Conservation (phyloP, 2,888 invertebrate genomes). For the Apoderus coryli region DNA sequence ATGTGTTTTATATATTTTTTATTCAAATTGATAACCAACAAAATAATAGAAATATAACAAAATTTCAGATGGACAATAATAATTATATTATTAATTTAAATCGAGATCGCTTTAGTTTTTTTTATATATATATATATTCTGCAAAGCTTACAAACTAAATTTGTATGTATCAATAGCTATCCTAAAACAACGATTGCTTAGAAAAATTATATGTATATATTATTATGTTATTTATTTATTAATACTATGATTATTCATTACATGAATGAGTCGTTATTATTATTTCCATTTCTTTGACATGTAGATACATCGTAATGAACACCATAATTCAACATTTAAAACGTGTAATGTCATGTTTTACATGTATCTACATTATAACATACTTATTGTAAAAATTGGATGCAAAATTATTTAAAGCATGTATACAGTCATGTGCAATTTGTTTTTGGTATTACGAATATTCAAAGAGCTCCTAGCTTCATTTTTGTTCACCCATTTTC, state of each 20-base stretch:
- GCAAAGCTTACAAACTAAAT: constrained; percentile 35
- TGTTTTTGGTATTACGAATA: constrained; percentile 20
- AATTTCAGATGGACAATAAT: constrained; percentile 25
- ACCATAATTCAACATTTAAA: constrained; percentile 18
- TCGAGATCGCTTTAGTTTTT: constrained; percentile 34
- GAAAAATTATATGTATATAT: constrained; percentile 36
- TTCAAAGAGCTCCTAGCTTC: too few relatives aligned
- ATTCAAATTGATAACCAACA: constrained; percentile 21
- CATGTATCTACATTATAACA: constrained; percentile 23
- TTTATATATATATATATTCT: too few relatives aligned
- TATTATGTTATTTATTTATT: too few relatives aligned
- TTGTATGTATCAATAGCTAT: constrained; percentile 34
- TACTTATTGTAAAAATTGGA: constrained; percentile 23
- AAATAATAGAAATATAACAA: constrained; percentile 23
- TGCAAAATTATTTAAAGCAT: constrained; percentile 33
- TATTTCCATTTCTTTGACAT: constrained; percentile 27
- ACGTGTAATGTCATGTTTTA: constrained; percentile 19
- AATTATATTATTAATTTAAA: constrained; percentile 27
- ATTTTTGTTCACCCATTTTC: too few relatives aligned
- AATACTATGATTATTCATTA: constrained; percentile 33
- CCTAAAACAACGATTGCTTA: constrained; percentile 37
- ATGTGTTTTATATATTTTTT: constrained; percentile 18
- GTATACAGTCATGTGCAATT: constrained; percentile 32
- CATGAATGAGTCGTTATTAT: constrained; percentile 34
- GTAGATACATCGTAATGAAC: constrained; percentile 28